A percentile compares a stretch with the other conserved stretches of the same genome.
These are phyloP conservation scores for Thereva nobilitata DNA, from an alignment of 2,888 invertebrate species.

Conservation along the genomic window DNA sequence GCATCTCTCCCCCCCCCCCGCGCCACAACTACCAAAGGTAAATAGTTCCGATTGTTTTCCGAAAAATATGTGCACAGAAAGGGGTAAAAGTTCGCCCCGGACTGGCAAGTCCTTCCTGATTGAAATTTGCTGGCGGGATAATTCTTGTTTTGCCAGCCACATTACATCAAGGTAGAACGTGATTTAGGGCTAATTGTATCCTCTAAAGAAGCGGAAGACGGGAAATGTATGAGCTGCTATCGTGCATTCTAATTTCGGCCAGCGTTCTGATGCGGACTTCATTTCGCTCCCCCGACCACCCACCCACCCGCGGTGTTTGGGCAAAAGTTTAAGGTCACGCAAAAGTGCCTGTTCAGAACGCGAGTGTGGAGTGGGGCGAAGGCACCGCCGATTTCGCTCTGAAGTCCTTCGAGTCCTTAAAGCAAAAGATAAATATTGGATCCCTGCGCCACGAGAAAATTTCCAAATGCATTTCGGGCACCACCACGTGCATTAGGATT, in stretches of 20 bases:
- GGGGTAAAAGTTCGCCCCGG: constrained; percentile 16
- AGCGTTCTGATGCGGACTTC: too few species aligned
- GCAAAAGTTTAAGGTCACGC: constrained; percentile 28
- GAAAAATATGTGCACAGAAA: not conserved
- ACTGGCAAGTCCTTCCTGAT: constrained; percentile 18
- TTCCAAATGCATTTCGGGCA: not conserved
- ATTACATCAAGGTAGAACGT: constrained; percentile 21
- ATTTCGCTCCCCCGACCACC: not conserved
- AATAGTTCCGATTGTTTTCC: constrained; percentile 29
- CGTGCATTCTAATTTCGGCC: constrained; percentile 14
- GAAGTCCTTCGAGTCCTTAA: constrained; percentile 15
- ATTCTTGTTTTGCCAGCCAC: constrained; percentile 19
- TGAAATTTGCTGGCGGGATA: constrained; percentile 26
- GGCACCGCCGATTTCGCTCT: too few species aligned
- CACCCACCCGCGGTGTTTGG: not conserved
- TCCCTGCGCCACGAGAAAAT: constrained; percentile 13
- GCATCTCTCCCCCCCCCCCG: constrained; percentile 7
- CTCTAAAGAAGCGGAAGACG: constrained; percentile 21
- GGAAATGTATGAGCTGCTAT: constrained; percentile 22
- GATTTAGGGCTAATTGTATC: constrained; percentile 32
- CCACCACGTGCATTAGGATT: constrained; percentile 16
- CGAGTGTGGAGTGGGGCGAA: too few species aligned
- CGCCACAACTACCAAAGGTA: not conserved
- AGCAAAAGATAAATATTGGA: constrained; percentile 11
- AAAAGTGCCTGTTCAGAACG: not conserved